Conservation (phyloP, 2,797 vertebrate genomes). For the Gallinago nigripennis region DNA sequence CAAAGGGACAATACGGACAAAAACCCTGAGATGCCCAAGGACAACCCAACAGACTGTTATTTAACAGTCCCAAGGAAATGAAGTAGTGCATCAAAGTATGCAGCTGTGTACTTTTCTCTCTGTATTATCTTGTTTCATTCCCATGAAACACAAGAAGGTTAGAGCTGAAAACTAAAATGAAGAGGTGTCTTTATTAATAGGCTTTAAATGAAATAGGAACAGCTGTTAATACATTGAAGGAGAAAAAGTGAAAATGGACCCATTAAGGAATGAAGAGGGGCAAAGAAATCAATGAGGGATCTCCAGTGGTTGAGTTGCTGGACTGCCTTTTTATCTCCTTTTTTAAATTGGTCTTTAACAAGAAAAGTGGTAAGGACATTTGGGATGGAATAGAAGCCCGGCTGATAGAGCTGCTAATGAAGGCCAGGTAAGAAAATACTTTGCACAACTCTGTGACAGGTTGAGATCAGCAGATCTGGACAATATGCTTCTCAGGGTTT, state of each 20-base stretch:
- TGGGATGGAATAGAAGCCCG: constrained; percentile 18
- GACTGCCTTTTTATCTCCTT: constrained; percentile 28
- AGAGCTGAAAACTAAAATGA: constrained; percentile 6
- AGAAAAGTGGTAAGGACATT: constrained; percentile 1
- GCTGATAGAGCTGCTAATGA: constrained; percentile 5
- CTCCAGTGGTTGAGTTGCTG: constrained; percentile 8
- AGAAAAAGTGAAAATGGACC: constrained; percentile 25
- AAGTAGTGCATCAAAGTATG: not conserved
- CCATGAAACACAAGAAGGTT: not conserved
- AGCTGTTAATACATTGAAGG: constrained; percentile 18
- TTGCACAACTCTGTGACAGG: not conserved
- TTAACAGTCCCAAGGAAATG: not conserved
- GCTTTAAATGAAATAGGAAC: constrained; percentile 31
- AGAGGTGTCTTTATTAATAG: constrained; percentile 18
- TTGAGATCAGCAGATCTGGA: constrained; percentile 40
- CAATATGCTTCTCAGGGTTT: constrained; percentile 38
- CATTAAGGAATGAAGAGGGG: constrained; percentile 45
- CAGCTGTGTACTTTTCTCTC: not conserved
- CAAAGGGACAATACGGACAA: not conserved
- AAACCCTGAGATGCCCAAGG: not conserved
- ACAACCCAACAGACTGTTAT: not conserved
- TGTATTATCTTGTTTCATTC: not conserved
- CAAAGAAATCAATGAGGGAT: constrained; percentile 55
- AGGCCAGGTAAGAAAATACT: constrained; percentile 39
- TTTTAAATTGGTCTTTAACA: constrained; percentile 43